Evolutionary conservation across 2,113 vertebrate genomes (phyloP), one percentile per base, ranked within the genome.

Genomic region (Mugil cephalus): DNA sequence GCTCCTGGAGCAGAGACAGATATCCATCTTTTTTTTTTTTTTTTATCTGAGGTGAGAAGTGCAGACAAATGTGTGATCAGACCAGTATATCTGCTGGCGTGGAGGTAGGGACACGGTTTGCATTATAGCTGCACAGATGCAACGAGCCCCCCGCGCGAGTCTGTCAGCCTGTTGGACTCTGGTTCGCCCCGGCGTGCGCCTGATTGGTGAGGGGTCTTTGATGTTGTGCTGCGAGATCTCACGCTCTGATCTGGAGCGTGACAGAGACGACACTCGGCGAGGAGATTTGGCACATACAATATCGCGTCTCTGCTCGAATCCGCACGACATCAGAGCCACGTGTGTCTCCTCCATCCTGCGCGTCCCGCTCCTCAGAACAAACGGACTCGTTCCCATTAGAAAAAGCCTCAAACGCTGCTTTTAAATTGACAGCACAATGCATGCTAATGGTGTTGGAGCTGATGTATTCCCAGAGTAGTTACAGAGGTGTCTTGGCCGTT

Each of bases 381-480:
- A 83, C 74, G 14, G 48, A 80, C 75, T 77, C 66, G 46, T 84
- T 85, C 83, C 68, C 77, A 77, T 82, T 77, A 82, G 72, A 83
- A 61, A 78, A 71, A 77, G 79, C 61, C 53, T 38, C 59, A 68
- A 76, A 79, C 60, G 56, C 83, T 80, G 42, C 62, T 69, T 82
- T 77, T 60, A 75, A 84, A 86, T 87, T 88, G 84, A 88, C 87
- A 83, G 72, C 55, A 47, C 59, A 66, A 81, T 68, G 74, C 69
- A 82, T 82, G 70, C 64, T 85, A 83, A 87, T 86, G 69, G 53
- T 19, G 64, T 62, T 17, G 19, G 70, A 48, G 53, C 51, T 42
- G 60, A 47, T 66, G 61, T 50, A 62, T 89, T 79, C 82, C 76
- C 72, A 59, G 79, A 86, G 82, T 86, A 85, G 78, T 89, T 91